Conservation (phyloP, 1,140 invertebrate species). For the Limonius californicus region DNA sequence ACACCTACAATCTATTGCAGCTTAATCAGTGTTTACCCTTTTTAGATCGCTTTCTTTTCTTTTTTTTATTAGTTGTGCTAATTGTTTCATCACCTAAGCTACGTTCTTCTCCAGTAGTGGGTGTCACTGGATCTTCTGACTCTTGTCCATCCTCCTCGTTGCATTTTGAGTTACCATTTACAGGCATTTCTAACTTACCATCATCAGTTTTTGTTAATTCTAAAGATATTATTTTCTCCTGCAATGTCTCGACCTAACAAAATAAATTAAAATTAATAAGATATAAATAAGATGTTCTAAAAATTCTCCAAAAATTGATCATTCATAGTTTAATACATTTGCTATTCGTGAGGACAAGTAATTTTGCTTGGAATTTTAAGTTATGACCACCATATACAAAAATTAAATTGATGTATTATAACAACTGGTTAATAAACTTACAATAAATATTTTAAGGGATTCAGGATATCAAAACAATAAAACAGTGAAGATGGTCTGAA, state of each 20-base stretch:
- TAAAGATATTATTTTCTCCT: slow-evolving; percentile 83
- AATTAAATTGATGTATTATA: no score
- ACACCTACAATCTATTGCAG: background rate
- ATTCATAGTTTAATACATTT: no score
- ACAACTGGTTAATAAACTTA: no score
- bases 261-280: no score
- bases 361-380: no score
- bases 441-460: no score
- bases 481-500: no score
- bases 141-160: slow-evolving; percentile 27
- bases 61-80: slow-evolving; percentile 32
- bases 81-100: slow-evolving; percentile 24
- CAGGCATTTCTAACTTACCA: slow-evolving; percentile 23
- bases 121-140: slow-evolving; percentile 26
- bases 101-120: slow-evolving; percentile 39
- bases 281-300: no score
- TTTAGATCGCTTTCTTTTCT: slow-evolving; percentile 41
- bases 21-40: slow-evolving; percentile 35
- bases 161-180: slow-evolving; percentile 30
- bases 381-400: no score
- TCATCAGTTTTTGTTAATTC: slow-evolving; percentile 60
- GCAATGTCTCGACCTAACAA: slow-evolving; percentile 75
- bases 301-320: no score
- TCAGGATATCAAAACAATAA: no score
- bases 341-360: no score